A percentile compares a stretch with the other conserved stretches of the same genome.
These are phyloP conservation scores for Hydrocynus forskahlii DNA, from an alignment of 2,797 vertebrate genomes.

Conservation along the genomic window DNA sequence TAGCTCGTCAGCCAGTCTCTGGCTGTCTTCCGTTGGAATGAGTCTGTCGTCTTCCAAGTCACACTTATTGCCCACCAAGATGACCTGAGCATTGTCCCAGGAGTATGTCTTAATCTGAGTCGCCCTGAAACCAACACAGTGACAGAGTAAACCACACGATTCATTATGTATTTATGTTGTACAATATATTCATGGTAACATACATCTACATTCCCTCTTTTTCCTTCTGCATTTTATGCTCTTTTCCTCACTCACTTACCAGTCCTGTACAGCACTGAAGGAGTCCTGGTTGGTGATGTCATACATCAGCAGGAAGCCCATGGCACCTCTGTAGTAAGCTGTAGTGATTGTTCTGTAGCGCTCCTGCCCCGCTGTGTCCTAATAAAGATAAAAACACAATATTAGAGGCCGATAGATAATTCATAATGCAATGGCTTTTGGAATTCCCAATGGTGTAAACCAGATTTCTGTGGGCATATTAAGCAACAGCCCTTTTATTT, in stretches of 20 bases:
- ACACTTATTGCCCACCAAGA: slow-evolving; percentile 92
- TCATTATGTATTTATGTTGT: not conserved
- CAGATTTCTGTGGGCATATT: not conserved
- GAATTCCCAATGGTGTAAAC: not conserved
- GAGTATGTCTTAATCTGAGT: slow-evolving; percentile 95
- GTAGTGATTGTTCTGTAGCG: slow-evolving; percentile 93
- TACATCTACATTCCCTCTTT: not conserved
- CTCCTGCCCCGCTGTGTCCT: slow-evolving; percentile 94
- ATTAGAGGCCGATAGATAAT: not conserved
- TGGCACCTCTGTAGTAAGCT: slow-evolving; percentile 92
- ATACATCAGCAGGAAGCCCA: slow-evolving; percentile 94
- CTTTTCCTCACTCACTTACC: slow-evolving; percentile 74
- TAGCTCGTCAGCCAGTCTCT: slow-evolving; percentile 83
- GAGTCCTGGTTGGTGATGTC: slow-evolving; percentile 91
- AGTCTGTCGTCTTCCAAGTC: slow-evolving; percentile 90
- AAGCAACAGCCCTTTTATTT: not conserved
- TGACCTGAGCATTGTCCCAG: slow-evolving; percentile 93
- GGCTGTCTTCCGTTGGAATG: slow-evolving; percentile 85
- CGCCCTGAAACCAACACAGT: slow-evolving; percentile 76
- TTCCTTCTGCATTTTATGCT: not conserved
- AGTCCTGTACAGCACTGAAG: slow-evolving; percentile 88
- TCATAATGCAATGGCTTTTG: not conserved
- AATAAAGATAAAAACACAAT: slow-evolving; percentile 36
- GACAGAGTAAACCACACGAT: not conserved
- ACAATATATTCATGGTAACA: not conserved